A percentile compares a stretch with the other conserved stretches of the same genome.
Evolutionary conservation across 2,888 invertebrate genomes (phyloP).

Genomic region (Chloroclysta siterata): DNA sequence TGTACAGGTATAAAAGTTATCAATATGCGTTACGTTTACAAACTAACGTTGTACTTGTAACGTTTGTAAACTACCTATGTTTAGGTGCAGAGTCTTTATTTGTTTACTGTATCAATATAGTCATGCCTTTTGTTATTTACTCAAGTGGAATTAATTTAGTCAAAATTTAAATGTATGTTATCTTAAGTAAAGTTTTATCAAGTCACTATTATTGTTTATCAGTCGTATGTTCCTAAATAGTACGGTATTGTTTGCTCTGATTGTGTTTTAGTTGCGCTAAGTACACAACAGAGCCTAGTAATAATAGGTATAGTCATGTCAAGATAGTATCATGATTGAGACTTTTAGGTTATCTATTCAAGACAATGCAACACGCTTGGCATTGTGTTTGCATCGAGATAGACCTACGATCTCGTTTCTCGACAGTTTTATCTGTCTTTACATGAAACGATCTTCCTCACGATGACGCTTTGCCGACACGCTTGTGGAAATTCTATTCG

Average conservation of each 20-base stretch:
- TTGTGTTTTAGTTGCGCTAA: conserved; percentile 9
- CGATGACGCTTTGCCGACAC: conserved; percentile 19
- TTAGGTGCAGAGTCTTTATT: too few relatives aligned
- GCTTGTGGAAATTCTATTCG: conserved; percentile 22
- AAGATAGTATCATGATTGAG: conserved; percentile 15
- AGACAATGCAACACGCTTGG: conserved; percentile 22
- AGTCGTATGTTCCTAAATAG: not conserved
- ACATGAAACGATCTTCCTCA: conserved; percentile 17
- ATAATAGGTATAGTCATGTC: not conserved
- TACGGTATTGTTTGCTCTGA: conserved; percentile 13
- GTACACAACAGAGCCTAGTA: conserved; percentile 10
- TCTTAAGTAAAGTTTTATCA: conserved; percentile 24
- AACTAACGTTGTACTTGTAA: too few relatives aligned
- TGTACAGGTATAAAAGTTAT: too few relatives aligned
- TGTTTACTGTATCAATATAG: too few relatives aligned
- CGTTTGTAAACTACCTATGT: too few relatives aligned
- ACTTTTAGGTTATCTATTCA: conserved; percentile 35
- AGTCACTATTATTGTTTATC: conserved; percentile 9
- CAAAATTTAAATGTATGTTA: conserved; percentile 24
- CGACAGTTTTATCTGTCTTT: conserved; percentile 21
- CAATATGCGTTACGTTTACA: too few relatives aligned
- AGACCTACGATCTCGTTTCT: conserved; percentile 9
- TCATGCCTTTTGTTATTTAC: not conserved
- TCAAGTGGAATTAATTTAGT: not conserved
- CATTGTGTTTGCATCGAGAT: conserved; percentile 25